Base-by-base conservation (phyloP, 2,797 vertebrate genomes). In the Pipistrellus nathusii region DNA sequence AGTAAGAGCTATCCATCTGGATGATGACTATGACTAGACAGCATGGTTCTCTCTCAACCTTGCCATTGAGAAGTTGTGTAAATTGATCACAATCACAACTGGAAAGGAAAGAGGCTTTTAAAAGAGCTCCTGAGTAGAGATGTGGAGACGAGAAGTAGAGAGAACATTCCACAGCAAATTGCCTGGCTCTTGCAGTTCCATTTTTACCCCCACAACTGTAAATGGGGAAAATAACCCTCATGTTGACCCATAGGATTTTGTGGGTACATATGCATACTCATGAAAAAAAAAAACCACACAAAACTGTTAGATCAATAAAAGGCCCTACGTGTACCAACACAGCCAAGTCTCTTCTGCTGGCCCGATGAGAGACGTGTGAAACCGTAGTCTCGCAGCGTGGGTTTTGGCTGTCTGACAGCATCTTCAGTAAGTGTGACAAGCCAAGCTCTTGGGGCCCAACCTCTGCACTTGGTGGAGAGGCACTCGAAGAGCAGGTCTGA, bases 371-470 rank as follows among this genome's bases (percentile, higher is more conserved):
- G 59, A 14, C 23, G 4, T 18, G 10, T 41, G 35, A 35, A 21
- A 11, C 20, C 0, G 1, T 21, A 10, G 53, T 12, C 21, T 88
- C 83, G 84, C 44, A 8, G 8, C 1, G 1, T n/a, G 55, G 83
- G 5, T 69, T 85, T 72, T 9, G 5, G 53, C 44, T 14, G 69
- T 64, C 62, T 73, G 30, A 68, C 57, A 38, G 64, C 3, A 18
- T 51, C 38, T 69, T 83, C 62, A 35, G 53, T 64, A 62, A 8
- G 64, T 85, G n/a, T 20, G 62, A 92, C 41, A 90, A 93, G 17
- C 13, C 84, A 57, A 23, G 35, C 75, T 4, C 5, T n/a, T 44
- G 41, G 69, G 51, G 55, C 64, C 64, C 23, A 13, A 4, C 25
- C 41, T n/a, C 55, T 32, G 9, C 1, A 6, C 32, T 21, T 15